Conservation (phyloP, 2,888 invertebrate genomes). For the Baronia brevicornis region DNA sequence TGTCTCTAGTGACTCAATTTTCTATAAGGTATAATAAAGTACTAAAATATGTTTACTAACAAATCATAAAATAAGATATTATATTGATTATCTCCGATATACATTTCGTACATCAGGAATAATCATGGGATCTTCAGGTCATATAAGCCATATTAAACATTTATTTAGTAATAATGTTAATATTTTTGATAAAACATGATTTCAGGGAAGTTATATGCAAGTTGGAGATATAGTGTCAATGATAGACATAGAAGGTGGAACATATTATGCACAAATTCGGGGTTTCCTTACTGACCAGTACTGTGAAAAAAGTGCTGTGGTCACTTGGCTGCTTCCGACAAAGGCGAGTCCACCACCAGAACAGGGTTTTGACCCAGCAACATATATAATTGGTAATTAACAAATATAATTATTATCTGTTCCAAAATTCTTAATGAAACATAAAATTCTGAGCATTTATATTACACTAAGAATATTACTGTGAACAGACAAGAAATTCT, state of each 20-base stretch:
- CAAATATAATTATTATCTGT: neutral
- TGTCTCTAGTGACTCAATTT: conserved; percentile 86
- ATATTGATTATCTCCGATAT: too few species aligned
- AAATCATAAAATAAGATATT: too few species aligned
- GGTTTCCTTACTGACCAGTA: conserved; percentile 94
- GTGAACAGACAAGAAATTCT: too few species aligned
- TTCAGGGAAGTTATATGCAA: conserved; percentile 85
- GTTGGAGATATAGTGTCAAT: conserved; percentile 93
- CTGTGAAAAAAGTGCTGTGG: conserved; percentile 92
- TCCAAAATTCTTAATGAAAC: neutral
- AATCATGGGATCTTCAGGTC: too few species aligned
- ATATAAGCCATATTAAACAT: neutral
- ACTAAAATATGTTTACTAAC: neutral
- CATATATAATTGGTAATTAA: conserved; percentile 86
- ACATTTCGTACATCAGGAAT: too few species aligned
- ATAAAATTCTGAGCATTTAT: too few species aligned
- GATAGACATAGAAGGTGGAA: conserved; percentile 82
- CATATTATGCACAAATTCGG: conserved; percentile 92
- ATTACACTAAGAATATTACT: too few species aligned
- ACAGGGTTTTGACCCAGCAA: conserved; percentile 88
- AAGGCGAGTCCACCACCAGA: conserved; percentile 85
- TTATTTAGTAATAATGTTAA: neutral
- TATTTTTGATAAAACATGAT: conserved; percentile 16
- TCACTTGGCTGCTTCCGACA: conserved; percentile 94
- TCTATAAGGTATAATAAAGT: conserved; percentile 42